phyloP scores from a whole-genome alignment of 2,797 vertebrate genomes.

The Prionace glauca region DNA sequence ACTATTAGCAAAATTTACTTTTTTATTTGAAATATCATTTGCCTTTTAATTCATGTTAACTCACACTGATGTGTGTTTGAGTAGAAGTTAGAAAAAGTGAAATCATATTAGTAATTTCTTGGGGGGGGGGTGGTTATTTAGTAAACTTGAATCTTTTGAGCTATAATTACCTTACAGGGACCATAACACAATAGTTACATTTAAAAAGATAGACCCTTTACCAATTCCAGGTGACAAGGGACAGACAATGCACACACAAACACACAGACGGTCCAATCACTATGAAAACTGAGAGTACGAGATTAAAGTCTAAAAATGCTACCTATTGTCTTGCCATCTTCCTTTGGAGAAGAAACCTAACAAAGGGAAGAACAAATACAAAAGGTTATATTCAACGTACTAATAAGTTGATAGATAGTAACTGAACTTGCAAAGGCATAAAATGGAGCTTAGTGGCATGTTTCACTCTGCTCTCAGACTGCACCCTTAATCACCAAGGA shows the following conservation, averaged over 20 bases:
- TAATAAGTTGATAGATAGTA: too few relatives aligned
- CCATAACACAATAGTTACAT: neutral
- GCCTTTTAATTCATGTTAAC: neutral
- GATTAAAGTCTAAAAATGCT: slow-evolving; percentile 41
- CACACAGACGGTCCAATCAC: neutral
- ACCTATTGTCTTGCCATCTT: slow-evolving; percentile 85
- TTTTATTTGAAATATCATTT: neutral
- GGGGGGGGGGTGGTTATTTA: neutral
- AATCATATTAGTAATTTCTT: neutral
- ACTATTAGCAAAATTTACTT: neutral
- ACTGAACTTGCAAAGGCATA: neutral
- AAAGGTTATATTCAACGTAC: neutral
- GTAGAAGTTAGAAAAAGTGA: neutral
- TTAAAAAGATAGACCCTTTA: neutral
- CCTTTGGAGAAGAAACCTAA: slow-evolving; percentile 84
- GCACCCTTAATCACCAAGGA: too few relatives aligned
- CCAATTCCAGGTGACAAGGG: neutral
- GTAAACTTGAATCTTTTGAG: neutral
- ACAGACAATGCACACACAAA: neutral
- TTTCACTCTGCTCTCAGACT: neutral
- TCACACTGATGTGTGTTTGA: neutral
- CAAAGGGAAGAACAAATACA: slow-evolving; percentile 36
- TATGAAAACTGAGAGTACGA: neutral
- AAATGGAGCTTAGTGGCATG: neutral
- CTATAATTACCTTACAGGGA: too few relatives aligned